phyloP scores from a whole-genome alignment of 2,888 invertebrate genomes.

The Keiferia lycopersicella region DNA sequence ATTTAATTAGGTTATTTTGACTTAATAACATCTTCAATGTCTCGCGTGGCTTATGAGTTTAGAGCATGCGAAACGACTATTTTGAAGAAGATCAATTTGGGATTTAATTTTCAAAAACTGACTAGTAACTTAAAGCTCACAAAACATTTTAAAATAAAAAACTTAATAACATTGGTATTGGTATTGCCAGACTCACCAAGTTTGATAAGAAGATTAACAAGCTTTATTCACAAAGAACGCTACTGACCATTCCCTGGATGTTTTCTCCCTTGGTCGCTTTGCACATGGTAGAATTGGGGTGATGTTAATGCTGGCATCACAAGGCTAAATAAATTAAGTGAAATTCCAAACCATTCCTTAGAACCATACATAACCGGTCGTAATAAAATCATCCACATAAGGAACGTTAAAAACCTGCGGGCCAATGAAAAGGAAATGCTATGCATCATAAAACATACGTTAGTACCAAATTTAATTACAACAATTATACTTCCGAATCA shows the following conservation, averaged over 20 bases:
- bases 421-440: conserved; percentile 5
- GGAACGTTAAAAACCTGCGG: background rate
- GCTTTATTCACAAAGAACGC: no score
- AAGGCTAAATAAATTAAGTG: background rate
- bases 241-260: no score
- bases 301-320: no score
- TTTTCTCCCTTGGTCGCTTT: no score
- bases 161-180: no score
- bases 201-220: no score
- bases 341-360: background rate
- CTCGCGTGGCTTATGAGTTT: background rate
- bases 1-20: background rate
- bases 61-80: background rate
- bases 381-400: background rate
- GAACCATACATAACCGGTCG: background rate
- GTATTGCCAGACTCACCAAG: no score
- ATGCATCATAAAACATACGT: conserved; percentile 13
- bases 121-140: no score
- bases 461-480: conserved; percentile 14
- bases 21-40: conserved; percentile 3
- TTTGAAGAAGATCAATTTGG: background rate
- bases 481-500: conserved; percentile 10
- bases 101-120: no score
- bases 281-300: no score
- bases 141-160: no score